phyloP scores from a whole-genome alignment of 2,888 invertebrate species.

The Coenonympha arcania region DNA sequence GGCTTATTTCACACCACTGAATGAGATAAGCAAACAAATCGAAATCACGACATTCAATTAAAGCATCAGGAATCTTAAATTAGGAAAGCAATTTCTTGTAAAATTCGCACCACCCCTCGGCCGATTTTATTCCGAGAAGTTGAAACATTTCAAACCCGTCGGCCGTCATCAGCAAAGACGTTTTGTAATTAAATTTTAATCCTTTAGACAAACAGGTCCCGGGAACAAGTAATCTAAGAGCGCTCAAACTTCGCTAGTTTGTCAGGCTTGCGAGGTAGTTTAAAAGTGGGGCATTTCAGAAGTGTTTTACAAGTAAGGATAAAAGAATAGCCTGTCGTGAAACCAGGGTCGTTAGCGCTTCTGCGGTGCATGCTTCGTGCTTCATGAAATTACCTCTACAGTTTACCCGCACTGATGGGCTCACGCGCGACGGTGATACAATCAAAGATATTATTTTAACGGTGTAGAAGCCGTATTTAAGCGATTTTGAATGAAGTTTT shows the following conservation, averaged over 20 bases:
- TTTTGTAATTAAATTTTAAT: slow-evolving; percentile 35
- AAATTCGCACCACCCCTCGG: neutral
- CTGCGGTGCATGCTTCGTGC: neutral
- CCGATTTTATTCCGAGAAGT: neutral
- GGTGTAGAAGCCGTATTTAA: no score
- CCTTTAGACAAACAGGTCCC: slow-evolving; percentile 16
- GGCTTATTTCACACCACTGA: neutral
- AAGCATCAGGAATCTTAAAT: neutral
- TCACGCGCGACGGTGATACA: no score
- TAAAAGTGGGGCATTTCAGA: slow-evolving; percentile 17
- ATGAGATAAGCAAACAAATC: neutral
- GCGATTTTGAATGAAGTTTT: no score
- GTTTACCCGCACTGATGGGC: neutral
- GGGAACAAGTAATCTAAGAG: slow-evolving; percentile 17
- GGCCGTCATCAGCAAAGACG: slow-evolving; percentile 19
- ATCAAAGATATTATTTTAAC: neutral
- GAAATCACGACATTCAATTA: neutral
- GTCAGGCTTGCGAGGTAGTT: slow-evolving; percentile 16
- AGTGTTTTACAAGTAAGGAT: slow-evolving; percentile 20
- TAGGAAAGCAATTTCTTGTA: neutral
- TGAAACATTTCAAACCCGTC: slow-evolving; percentile 18
- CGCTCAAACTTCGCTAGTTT: slow-evolving; percentile 25
- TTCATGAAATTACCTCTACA: neutral
- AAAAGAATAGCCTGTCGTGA: slow-evolving; percentile 12
- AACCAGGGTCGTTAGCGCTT: slow-evolving; percentile 22